Percentiles rank a stretch among this genome's conserved stretches.
Evolutionary conservation across 2,113 vertebrate genomes (phyloP).

Genomic region (Ammodytes marinus): DNA sequence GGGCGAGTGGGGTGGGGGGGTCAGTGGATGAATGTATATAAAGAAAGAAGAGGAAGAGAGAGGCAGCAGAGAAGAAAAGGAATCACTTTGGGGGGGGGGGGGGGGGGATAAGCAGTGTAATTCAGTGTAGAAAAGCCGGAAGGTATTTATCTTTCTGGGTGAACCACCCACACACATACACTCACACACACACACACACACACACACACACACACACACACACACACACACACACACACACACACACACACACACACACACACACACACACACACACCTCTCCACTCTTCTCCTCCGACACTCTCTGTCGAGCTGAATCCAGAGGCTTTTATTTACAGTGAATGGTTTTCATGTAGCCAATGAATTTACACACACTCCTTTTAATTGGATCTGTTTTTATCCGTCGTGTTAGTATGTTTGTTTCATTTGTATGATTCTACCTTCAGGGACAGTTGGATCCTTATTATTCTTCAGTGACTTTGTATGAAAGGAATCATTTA

Average conservation of each 20-base stretch:
- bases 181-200: slow-evolving; percentile 27
- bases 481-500: slow-evolving; percentile 16
- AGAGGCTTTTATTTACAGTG: slow-evolving; percentile 57
- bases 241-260: slow-evolving; percentile 35
- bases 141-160: slow-evolving; percentile 40
- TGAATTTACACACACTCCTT: slow-evolving; percentile 49
- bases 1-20: slow-evolving; percentile 39
- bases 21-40: slow-evolving; percentile 39
- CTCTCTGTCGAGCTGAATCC: slow-evolving; percentile 31
- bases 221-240: slow-evolving; percentile 8
- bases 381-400: slow-evolving; percentile 43
- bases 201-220: slow-evolving; percentile 3
- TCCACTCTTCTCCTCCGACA: slow-evolving; percentile 41
- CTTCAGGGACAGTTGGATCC: slow-evolving; percentile 67
- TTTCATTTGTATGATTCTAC: slow-evolving; percentile 57
- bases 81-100: slow-evolving; percentile 20
- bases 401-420: slow-evolving; percentile 32
- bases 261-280: slow-evolving; percentile 34
- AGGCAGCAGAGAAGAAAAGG: neutral
- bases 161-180: slow-evolving; percentile 39
- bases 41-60: slow-evolving; percentile 29
- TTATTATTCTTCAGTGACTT: slow-evolving; percentile 21
- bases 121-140: slow-evolving; percentile 37
- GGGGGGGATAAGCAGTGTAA: slow-evolving; percentile 16
- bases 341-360: slow-evolving; percentile 71